A percentile compares a stretch with the other conserved stretches of the same genome.
Evolutionary conservation across 2,113 vertebrate species (phyloP).

Genomic region (Hippocampus zosterae): DNA sequence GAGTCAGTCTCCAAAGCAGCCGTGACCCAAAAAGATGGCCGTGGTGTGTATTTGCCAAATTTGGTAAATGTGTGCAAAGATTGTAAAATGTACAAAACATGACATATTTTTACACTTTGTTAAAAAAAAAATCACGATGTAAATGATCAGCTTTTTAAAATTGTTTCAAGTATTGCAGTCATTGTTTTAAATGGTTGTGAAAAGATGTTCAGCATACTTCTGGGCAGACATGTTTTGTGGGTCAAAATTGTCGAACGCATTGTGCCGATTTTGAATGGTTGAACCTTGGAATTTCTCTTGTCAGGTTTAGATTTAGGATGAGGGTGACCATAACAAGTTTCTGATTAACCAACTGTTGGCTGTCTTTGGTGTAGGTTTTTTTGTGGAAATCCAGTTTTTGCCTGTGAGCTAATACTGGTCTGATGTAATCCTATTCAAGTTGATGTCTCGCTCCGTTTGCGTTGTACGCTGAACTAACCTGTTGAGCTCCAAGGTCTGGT

Average conservation of each 20-base stretch:
- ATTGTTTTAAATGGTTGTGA: slow-evolving; percentile 84
- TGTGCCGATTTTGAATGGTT: slow-evolving; percentile 5
- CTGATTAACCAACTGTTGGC: background rate
- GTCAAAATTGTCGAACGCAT: slow-evolving; percentile 38
- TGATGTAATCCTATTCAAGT: slow-evolving; percentile 28
- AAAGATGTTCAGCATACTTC: slow-evolving; percentile 21
- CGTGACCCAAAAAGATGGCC: slow-evolving; percentile 20
- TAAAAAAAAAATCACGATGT: slow-evolving; percentile 41
- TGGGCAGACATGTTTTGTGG: slow-evolving; percentile 6
- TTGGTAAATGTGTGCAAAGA: slow-evolving; percentile 55
- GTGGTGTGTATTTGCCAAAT: slow-evolving; percentile 33
- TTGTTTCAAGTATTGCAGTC: slow-evolving; percentile 70
- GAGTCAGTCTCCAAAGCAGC: slow-evolving; percentile 54
- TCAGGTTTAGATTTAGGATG: slow-evolving; percentile 8
- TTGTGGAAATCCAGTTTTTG: slow-evolving; percentile 21
- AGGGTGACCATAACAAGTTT: slow-evolving; percentile 13
- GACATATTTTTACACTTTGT: slow-evolving; percentile 66
- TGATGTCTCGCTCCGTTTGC: slow-evolving; percentile 18
- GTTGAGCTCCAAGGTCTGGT: slow-evolving; percentile 15
- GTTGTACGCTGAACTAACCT: slow-evolving; percentile 4
- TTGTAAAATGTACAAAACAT: slow-evolving; percentile 63
- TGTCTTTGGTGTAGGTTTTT: slow-evolving; percentile 15
- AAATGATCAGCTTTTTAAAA: slow-evolving; percentile 46
- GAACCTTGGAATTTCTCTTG: background rate
- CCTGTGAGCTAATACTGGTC: slow-evolving; percentile 20